Conservation (phyloP, 2,113 vertebrate species). For the Microcebus lehilahytsara region DNA sequence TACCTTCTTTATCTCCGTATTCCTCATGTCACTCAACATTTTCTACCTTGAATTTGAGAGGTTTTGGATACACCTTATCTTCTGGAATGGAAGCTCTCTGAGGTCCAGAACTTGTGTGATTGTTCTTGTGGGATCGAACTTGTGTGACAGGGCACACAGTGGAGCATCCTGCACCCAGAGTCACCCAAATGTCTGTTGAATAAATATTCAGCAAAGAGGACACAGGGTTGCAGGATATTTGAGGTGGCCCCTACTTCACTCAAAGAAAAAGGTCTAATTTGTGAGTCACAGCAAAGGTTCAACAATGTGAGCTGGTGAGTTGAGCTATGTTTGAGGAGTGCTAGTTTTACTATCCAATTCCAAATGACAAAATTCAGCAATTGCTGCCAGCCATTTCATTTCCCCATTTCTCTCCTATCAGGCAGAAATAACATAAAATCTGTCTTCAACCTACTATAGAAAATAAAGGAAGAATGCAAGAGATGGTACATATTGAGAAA, state of each 20-base stretch:
- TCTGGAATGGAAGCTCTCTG: not conserved
- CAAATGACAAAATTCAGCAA: not conserved
- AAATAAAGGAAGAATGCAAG: not conserved
- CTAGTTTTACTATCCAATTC: not conserved
- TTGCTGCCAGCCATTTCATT: not conserved
- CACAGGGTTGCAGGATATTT: not conserved
- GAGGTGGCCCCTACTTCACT: not conserved
- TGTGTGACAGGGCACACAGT: not conserved
- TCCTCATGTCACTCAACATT: not conserved
- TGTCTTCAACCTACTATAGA: not conserved
- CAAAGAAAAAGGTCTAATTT: not conserved
- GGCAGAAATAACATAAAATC: constrained; percentile 26
- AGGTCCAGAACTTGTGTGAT: not conserved
- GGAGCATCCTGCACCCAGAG: not conserved
- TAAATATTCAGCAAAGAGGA: not conserved
- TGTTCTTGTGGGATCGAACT: too few relatives aligned
- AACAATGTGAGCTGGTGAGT: not conserved
- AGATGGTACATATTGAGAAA: not conserved
- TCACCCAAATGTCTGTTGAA: not conserved
- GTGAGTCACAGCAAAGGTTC: not conserved
- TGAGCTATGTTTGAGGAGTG: not conserved
- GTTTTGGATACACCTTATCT: not conserved
- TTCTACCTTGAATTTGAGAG: not conserved
- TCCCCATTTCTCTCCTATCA: not conserved
- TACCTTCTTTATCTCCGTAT: not conserved